These are phyloP conservation scores for Delichon dasypus DNA, from an alignment of 2,797 vertebrate genomes.

Conservation along the genomic window DNA sequence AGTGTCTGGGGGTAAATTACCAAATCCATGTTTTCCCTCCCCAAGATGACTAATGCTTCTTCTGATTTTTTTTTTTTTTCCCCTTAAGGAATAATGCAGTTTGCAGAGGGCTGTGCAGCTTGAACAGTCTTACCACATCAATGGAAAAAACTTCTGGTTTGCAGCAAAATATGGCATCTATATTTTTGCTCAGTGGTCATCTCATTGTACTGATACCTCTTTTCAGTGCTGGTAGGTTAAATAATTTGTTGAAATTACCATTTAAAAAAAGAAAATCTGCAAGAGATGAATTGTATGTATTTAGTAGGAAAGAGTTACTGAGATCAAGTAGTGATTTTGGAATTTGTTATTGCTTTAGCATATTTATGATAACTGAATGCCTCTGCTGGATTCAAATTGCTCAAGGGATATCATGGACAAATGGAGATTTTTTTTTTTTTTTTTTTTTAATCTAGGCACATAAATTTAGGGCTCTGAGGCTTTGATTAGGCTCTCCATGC, in stretches of 20 bases:
- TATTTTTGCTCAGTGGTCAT: slow-evolving; percentile 22
- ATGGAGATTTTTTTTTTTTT: background rate
- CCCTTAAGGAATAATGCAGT: background rate
- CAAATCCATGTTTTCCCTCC: background rate
- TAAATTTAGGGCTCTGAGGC: background rate
- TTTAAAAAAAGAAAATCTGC: background rate
- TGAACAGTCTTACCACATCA: background rate
- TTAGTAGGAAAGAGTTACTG: background rate
- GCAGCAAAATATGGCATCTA: slow-evolving; percentile 70
- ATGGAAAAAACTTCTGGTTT: background rate
- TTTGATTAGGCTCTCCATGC: background rate
- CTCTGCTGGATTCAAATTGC: background rate
- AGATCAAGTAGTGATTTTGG: background rate
- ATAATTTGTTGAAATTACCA: background rate
- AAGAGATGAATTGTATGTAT: background rate
- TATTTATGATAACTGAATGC: background rate
- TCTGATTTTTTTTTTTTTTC: background rate
- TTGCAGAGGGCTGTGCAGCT: background rate
- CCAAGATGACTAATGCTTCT: background rate
- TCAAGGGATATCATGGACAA: background rate
- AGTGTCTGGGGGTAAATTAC: background rate
- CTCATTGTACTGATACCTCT: slow-evolving; percentile 37
- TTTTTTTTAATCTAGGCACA: background rate
- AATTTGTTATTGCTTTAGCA: background rate
- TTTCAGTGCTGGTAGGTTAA: slow-evolving; percentile 69